Percentiles rank a stretch among this genome's conserved stretches.
phyloP scores from a whole-genome alignment of 2,113 vertebrate genomes.

The Bungarus multicinctus region DNA sequence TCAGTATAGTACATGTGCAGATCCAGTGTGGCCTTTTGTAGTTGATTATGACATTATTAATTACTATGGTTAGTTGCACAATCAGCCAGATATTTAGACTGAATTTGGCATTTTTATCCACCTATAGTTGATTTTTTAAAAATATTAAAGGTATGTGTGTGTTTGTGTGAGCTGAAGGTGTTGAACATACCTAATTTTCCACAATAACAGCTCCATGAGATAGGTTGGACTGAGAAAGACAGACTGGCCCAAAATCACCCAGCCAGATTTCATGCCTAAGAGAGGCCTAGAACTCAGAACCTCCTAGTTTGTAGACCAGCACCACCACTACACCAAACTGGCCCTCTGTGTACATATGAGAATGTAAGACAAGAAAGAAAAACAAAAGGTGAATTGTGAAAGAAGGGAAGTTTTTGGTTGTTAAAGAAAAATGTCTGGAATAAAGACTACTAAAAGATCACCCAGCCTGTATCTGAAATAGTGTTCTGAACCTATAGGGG shows the following conservation, averaged over 20 bases:
- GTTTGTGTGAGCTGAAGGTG: background rate
- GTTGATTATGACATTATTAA: background rate
- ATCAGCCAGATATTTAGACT: background rate
- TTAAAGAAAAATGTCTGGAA: background rate
- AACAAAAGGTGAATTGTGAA: background rate
- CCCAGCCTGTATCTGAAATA: background rate
- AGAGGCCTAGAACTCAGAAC: background rate
- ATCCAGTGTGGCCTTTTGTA: background rate
- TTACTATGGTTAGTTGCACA: background rate
- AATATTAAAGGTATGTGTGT: background rate
- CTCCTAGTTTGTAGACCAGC: background rate
- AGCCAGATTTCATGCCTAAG: background rate
- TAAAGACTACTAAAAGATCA: background rate
- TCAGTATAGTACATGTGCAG: background rate
- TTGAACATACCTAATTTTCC: background rate
- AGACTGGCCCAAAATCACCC: background rate
- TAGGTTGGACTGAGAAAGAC: background rate
- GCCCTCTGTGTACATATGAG: background rate
- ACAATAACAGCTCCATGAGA: background rate
- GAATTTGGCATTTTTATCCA: background rate
- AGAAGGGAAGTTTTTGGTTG: background rate
- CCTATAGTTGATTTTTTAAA: background rate
- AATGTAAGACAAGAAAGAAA: background rate
- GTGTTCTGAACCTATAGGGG: background rate
- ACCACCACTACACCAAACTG: background rate